Base-by-base conservation (phyloP, 2,888 invertebrate genomes). In the Tupiocoris notatus region DNA sequence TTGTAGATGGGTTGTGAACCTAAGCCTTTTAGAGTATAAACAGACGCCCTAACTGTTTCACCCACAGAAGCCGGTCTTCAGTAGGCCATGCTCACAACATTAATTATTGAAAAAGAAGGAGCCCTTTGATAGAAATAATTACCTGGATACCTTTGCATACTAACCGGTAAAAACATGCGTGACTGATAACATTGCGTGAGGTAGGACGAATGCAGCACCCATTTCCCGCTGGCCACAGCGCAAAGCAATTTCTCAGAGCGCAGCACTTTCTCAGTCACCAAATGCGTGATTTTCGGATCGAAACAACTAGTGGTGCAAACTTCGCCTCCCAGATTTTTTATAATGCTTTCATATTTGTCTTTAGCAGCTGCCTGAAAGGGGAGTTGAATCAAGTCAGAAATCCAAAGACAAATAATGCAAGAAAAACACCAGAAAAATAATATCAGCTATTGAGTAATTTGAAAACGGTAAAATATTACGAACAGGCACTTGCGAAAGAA, bases 211-310 rank as follows among this genome's bases (percentile, higher is more conserved):
- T 93, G 92, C n/a, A 96, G 84, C 12, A 96, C 88, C 95, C 95
- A 96, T 81, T 92, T 91, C 18, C 97, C 96, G 0, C 92, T 88
- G 0, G 96, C 95, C 78, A 97, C 89, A 77, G 92, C 91, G 0
- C 92, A 91, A 23, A 97, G 85, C 85, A 93, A 89, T 85, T 96
- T 96, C 86, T 96, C 96, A 82, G 93, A 95, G 77, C 95, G 88
- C 7, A 88, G 87, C 0, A 91, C 90, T 81, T 89, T 89, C 62
- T 90, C 86, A 80, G 93, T 92, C 25, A 96, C 85, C 21, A 96
- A 84, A 83, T 96, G 96, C 0, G 93, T 93, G 67, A 89, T 88
- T 0, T 84, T 81, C 7, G 83, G 79, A 0, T 87, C 85, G 7
- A 88, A 71, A 2, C 39, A 22, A 12, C 59, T 21, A n/a, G n/a